Base-by-base conservation (phyloP, 2,888 invertebrate species). In the Rugalucina vietnamica region DNA sequence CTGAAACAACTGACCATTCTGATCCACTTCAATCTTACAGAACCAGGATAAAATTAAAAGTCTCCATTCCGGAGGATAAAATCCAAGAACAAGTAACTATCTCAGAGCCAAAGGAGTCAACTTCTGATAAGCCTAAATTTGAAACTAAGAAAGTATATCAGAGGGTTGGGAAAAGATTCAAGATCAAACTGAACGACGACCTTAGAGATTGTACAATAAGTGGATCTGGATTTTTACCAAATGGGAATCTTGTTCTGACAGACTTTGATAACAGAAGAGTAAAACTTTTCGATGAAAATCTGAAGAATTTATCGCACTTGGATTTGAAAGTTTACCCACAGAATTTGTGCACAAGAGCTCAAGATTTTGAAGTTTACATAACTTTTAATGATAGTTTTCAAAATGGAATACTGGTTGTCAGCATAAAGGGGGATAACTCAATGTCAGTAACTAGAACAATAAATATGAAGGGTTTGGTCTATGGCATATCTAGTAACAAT, bases 401-500 rank as follows among this genome's bases (percentile, higher is more conserved):
- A 34, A 70, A 83, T 70, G 83, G 83, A 34, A 79, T 86, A 34
- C 78, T 74, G 71, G 79, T 81, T 3, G 60, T 81, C 10, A 69
- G 73, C 49, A 77, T 82, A n/a, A 34, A 34, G 5, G 77, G 73
- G 2, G 70, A 74, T 21, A 72, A 76, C 8, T 32, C 49, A 10
- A 79, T 86, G 54, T 32, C 39, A 4, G 36, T 79, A 4, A 24
- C 74, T 18, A 50, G 77, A 50, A 81, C 70, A 24, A 60, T 84
- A 14, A 79, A 54, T 32, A 39, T 77, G 1, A 29, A 54, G 21
- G 79, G 79, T 1, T 12, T 57, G 2, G 65, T 76, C 21, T 81
- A 79, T 69, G 86, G 82, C 18, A 77, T 86, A 49, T 72, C 82
- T 49, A 75, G 84, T 12, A 84, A 79, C 69, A 79, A 84, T 57